Evolutionary conservation across 1,140 invertebrate species (phyloP).

Genomic region (Pseudomyrmex flavicornis): DNA sequence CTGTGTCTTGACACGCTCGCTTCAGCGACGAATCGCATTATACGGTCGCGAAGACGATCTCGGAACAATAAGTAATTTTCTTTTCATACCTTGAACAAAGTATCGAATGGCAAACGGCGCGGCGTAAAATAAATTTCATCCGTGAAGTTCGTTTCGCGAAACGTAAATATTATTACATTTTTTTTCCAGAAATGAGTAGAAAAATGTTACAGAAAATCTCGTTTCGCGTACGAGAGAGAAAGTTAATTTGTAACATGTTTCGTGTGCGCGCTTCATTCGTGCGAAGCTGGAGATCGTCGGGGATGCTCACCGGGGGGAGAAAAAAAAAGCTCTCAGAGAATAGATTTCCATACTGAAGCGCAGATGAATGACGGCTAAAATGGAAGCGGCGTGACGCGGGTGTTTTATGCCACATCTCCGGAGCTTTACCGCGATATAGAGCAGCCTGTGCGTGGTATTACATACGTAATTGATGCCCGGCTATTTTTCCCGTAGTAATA

Average conservation of each 20-base stretch:
- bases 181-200: constrained; percentile 27
- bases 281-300: constrained; percentile 38
- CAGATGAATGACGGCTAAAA: constrained; percentile 50
- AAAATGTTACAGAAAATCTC: background rate
- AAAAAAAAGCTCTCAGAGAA: constrained; percentile 51
- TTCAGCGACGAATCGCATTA: background rate
- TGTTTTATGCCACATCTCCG: background rate
- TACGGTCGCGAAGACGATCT: background rate
- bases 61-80: constrained; percentile 7
- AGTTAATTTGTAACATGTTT: constrained; percentile 45
- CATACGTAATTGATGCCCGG: constrained; percentile 53
- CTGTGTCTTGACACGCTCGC: constrained; percentile 16
- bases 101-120: too few relatives aligned
- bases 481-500: constrained; percentile 42
- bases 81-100: too few relatives aligned
- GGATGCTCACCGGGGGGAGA: background rate
- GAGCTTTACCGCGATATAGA: constrained; percentile 44
- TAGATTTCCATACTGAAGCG: constrained; percentile 55
- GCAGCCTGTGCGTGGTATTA: constrained; percentile 52
- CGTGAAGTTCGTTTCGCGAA: background rate
- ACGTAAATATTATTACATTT: constrained; percentile 21
- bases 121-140: constrained; percentile 8
- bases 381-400: constrained; percentile 25
- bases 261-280: background rate
- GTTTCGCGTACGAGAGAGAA: background rate